Evolutionary conservation across 2,797 vertebrate species (phyloP), one percentile per base, ranked within the genome.

Genomic region (Otus scops): DNA sequence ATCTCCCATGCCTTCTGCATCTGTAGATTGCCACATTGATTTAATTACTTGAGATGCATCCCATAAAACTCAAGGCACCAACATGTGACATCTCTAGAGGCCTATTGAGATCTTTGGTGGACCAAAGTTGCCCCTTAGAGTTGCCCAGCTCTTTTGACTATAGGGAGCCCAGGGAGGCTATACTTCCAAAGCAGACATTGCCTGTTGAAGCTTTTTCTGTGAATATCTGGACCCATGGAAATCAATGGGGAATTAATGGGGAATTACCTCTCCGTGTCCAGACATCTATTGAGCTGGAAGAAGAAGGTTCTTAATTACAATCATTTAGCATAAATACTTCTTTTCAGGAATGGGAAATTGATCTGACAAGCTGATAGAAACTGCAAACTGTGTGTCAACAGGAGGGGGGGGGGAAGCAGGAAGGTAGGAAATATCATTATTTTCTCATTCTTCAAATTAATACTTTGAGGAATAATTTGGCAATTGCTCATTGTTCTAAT

Each of bases 401-500:
- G 70, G 24, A 30, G 28, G 27, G 2, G 5, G 14, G 5, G 36
- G 53, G 12, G 78, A 90, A 92, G 47, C 69, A 82, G 43, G 43
- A 95, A 95, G 76, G 85, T 90, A 84, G 67, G 69, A 94, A 92
- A 95, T 70, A 7, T 36, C 28, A 84, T 80, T 88, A 85, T 57
- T 60, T 81, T 73, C 85, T 90, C 43, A 56, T 90, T 76, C 69
- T 82, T 93, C 79, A 88, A 15, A 93, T 76, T 86, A 93, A 89
- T 88, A 26, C 70, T 94, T 80, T 10, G 85, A 92, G 83, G 68
- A 92, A 92, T 77, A 85, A 79, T 88, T 65, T 88, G 71, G 43
- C 50, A 93, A 93, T 86, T 91, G 34, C 39, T 92, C 59, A 75
- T 81, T 91, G 70, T 93, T 91, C 73, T 96, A 95, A 95, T 86